Percentiles rank a stretch among this genome's conserved stretches.
phyloP scores from a whole-genome alignment of 2,113 vertebrate species.

The Saguinus imperator region DNA sequence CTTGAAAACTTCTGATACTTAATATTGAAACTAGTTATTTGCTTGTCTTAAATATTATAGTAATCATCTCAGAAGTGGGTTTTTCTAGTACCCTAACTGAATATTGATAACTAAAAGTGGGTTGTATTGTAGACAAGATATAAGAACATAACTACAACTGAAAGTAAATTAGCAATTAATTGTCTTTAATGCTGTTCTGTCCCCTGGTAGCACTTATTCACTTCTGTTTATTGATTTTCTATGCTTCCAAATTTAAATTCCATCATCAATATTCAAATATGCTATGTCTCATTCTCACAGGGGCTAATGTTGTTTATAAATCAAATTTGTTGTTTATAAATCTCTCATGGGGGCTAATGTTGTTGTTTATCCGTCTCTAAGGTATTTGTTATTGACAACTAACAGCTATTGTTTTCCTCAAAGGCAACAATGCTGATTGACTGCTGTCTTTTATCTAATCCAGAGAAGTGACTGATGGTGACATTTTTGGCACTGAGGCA shows the following conservation, averaged over 20 bases:
- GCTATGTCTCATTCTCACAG: background rate
- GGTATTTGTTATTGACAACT: background rate
- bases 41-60: background rate
- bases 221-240: background rate
- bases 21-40: conserved; percentile 1
- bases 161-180: background rate
- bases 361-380: background rate
- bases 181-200: background rate
- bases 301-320: background rate
- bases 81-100: background rate
- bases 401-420: background rate
- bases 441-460: conserved; percentile 36
- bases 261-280: background rate
- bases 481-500: background rate
- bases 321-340: no score
- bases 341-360: background rate
- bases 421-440: background rate
- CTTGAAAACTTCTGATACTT: background rate
- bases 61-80: background rate
- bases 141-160: background rate
- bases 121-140: background rate
- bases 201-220: background rate
- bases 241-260: background rate
- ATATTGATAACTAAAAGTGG: background rate
- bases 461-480: background rate